Evolutionary conservation across 2,888 invertebrate genomes (phyloP), one percentile per base, ranked within the genome.

Genomic region (Stramonita haemastoma): DNA sequence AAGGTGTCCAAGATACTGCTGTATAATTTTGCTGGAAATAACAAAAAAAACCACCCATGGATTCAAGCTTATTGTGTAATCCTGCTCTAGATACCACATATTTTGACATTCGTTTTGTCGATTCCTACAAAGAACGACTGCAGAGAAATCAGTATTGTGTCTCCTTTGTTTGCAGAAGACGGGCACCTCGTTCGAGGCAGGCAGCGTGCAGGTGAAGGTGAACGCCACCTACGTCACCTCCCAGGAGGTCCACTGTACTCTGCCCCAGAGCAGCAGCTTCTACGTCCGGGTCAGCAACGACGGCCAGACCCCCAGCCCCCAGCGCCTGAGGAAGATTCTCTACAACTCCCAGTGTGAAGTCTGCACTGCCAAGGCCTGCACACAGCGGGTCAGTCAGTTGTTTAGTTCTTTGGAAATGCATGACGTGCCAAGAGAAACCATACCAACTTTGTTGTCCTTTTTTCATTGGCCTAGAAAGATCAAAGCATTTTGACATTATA

Each of bases 331-430:
- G 32, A 19, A 91, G 29, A 90, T 93, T 36, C 90, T 91, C 11
- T 93, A 90, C 87, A 90, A 90, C 90, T 93, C 93, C 26, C 85
- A 92, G 15, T 93, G 93, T 90, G 90, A 92, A 79, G 88, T 19
- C 15, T 93, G 93, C 90, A 91, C 89, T 5, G 56, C n/a, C 17
- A 81, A 34, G 13, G 56, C 89, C 15, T 93, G 92, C 85, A 89
- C 70, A 15, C 60, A 84, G 13, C 90, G 92, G 90, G 93, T 93
- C 86, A 91, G 92, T 81, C n/a, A n/a, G n/a, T n/a, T n/a, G n/a
- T n/a, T n/a, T n/a, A n/a, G n/a, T n/a, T n/a, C n/a, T n/a, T n/a
- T n/a, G n/a, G n/a, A n/a, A n/a, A n/a, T n/a, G n/a, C n/a, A n/a
- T n/a, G 46, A 8, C 46, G 8, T 46, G 46, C 46, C 46, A 46